A percentile compares a stretch with the other conserved stretches of the same genome.
These are phyloP conservation scores for Maconellicoccus hirsutus DNA, from an alignment of 1,140 invertebrate genomes.

Conservation along the genomic window DNA sequence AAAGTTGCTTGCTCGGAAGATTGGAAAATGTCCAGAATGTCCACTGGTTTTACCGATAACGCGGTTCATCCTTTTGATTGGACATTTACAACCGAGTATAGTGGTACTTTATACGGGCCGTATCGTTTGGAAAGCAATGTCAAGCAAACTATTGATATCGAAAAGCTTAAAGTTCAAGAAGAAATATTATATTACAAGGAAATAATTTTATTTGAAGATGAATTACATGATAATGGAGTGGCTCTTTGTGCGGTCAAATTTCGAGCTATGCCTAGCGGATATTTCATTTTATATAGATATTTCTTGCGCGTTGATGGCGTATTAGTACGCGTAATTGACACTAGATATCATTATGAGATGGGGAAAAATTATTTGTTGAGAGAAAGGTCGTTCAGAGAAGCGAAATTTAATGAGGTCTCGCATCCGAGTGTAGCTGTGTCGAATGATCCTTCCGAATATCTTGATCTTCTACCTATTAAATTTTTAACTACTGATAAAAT, in stretches of 20 bases:
- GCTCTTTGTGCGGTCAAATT: constrained; percentile 86
- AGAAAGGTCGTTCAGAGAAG: constrained; percentile 64
- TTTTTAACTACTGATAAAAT: not conserved
- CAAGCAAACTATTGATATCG: constrained; percentile 64
- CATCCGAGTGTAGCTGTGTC: not conserved
- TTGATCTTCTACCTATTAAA: not conserved
- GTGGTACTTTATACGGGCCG: constrained; percentile 62
- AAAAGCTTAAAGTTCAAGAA: constrained; percentile 79
- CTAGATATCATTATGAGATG: constrained; percentile 77
- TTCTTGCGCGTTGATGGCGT: constrained; percentile 92
- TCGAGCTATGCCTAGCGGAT: constrained; percentile 89
- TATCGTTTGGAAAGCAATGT: constrained; percentile 35
- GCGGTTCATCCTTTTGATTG: constrained; percentile 88
- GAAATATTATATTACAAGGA: constrained; percentile 92
- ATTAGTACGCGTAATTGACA: constrained; percentile 79
- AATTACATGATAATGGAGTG: constrained; percentile 94
- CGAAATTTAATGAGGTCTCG: constrained; percentile 43
- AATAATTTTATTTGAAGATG: constrained; percentile 91
- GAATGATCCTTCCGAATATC: constrained; percentile 2
- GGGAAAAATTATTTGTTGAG: constrained; percentile 59
- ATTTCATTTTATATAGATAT: constrained; percentile 81
- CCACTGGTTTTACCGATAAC: constrained; percentile 53
- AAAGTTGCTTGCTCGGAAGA: constrained; percentile 78
- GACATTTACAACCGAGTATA: constrained; percentile 93
- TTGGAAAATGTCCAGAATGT: constrained; percentile 65